phyloP scores from a whole-genome alignment of 2,113 vertebrate genomes.

The Sminthopsis crassicaudata region DNA sequence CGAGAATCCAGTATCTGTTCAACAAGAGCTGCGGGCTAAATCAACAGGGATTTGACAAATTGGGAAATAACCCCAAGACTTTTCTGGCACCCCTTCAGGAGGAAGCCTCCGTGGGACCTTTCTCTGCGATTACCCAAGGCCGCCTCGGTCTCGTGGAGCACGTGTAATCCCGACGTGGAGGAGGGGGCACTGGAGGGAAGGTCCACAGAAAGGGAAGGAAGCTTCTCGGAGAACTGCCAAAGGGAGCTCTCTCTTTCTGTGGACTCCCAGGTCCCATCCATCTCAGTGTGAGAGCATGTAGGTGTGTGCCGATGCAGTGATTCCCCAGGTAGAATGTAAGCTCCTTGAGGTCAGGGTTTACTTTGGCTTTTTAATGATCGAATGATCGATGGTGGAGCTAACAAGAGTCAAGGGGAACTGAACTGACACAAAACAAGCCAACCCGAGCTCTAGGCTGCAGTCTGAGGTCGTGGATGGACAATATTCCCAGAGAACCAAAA shows the following conservation, averaged over 20 bases:
- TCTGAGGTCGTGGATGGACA: background rate
- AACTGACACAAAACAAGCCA: background rate
- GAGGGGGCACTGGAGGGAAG: background rate
- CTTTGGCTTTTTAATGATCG: background rate
- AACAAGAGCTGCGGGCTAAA: conserved; percentile 11
- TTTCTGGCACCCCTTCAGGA: background rate
- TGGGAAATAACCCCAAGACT: background rate
- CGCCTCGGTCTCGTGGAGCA: no score
- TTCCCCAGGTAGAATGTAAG: background rate
- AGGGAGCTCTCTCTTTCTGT: background rate
- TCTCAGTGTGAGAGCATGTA: background rate
- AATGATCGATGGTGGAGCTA: background rate
- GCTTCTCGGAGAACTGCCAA: no score
- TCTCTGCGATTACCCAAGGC: background rate
- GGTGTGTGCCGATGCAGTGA: background rate
- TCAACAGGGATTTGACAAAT: background rate
- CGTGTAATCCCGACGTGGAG: background rate
- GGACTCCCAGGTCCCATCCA: no score
- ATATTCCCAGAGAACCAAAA: background rate
- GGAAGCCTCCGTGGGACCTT: background rate
- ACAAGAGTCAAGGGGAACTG: background rate
- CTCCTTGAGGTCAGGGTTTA: background rate
- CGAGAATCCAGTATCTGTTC: conserved; percentile 34
- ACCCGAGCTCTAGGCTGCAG: background rate
- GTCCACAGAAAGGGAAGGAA: no score